Evolutionary conservation across 2,797 vertebrate species (phyloP).

Genomic region (Danionella dracula): DNA sequence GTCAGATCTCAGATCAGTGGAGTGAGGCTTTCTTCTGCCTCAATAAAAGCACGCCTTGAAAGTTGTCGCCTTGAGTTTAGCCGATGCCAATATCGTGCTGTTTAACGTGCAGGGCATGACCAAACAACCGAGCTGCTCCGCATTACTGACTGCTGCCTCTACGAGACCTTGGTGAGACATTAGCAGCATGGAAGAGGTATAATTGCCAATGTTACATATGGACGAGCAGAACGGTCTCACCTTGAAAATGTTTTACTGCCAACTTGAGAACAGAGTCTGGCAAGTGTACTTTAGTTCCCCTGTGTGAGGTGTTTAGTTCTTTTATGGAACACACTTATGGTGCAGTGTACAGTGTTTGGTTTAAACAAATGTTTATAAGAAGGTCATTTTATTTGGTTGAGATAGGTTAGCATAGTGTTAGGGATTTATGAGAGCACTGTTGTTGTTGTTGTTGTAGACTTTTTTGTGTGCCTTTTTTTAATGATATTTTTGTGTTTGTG

Average conservation of each 20-base stretch:
- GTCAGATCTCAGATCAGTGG: constrained; percentile 25
- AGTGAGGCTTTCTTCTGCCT: not conserved
- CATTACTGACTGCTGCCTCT: constrained; percentile 31
- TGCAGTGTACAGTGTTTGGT: constrained; percentile 4
- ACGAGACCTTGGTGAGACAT: constrained; percentile 50
- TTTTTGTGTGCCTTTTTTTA: too few species aligned
- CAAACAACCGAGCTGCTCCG: constrained; percentile 4
- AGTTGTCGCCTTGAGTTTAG: constrained; percentile 18
- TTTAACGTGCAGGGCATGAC: constrained; percentile 19
- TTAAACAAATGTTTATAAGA: constrained; percentile 5
- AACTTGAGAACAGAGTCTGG: not conserved
- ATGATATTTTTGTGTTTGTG: too few species aligned
- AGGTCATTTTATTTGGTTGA: not conserved
- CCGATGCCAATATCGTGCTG: constrained; percentile 11
- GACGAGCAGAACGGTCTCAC: constrained; percentile 56
- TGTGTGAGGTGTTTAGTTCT: constrained; percentile 25
- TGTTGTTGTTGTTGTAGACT: constrained; percentile 2
- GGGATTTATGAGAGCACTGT: not conserved
- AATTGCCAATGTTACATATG: constrained; percentile 56
- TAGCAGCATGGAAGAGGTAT: constrained; percentile 53
- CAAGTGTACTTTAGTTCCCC: constrained; percentile 26
- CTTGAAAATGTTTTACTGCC: constrained; percentile 51
- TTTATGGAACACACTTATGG: constrained; percentile 34
- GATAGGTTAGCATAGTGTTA: constrained; percentile 7
- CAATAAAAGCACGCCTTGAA: not conserved